Evolutionary conservation across 92 coral and sea anemone genomes (phyloP).

Genomic region (Palythoa caribaeorum): DNA sequence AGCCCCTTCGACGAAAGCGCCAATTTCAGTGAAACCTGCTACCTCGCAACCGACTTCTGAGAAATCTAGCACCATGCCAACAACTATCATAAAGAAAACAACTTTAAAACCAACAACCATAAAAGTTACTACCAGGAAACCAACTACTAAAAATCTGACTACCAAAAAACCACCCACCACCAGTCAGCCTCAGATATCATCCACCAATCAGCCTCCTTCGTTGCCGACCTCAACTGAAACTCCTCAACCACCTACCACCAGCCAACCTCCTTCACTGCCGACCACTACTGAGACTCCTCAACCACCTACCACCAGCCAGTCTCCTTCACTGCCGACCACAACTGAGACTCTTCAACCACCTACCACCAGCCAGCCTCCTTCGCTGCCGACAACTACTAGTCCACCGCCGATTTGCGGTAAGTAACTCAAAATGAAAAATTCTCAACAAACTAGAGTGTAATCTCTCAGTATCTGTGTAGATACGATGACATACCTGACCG

Average conservation of each 20-base stretch:
- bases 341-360: not conserved
- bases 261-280: not conserved
- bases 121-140: constrained; percentile 12
- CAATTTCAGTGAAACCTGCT: not conserved
- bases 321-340: not conserved
- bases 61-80: constrained; percentile 17
- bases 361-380: not conserved
- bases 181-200: not conserved
- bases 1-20: not conserved
- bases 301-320: constrained; percentile 7
- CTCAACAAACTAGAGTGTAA: not conserved
- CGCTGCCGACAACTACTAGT: not conserved
- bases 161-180: constrained; percentile 13
- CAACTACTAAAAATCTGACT: not conserved
- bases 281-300: constrained; percentile 25
- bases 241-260: constrained; percentile 12
- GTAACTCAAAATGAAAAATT: not conserved
- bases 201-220: not conserved
- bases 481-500: not conserved
- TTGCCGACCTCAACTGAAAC: constrained; percentile 24
- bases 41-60: not conserved
- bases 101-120: not conserved
- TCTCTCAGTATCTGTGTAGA: not conserved
- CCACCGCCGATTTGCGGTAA: constrained; percentile 21
- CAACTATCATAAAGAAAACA: constrained; percentile 25